Conservation (phyloP, 2,113 vertebrate species). For the Mixornis gularis region DNA sequence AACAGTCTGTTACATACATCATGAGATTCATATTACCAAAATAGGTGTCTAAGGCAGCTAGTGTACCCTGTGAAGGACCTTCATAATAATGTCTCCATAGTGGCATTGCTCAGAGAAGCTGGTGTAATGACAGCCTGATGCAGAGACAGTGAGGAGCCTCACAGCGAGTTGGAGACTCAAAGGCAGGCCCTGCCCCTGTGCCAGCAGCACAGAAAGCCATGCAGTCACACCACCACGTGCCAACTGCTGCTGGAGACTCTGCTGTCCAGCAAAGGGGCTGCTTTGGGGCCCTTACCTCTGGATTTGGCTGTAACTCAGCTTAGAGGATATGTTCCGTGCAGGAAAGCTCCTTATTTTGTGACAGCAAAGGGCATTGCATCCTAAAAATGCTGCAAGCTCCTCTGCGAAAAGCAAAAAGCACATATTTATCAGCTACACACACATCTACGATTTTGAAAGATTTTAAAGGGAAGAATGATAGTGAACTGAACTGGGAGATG, state of each 20-base stretch:
- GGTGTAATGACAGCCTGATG: not conserved
- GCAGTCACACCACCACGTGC: fast-evolving
- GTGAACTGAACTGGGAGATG: not conserved
- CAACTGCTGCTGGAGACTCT: not conserved
- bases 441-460: not conserved
- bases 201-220: not conserved
- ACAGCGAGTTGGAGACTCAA: not conserved
- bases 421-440: not conserved
- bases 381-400: not conserved
- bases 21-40: not conserved
- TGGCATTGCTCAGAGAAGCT: not conserved
- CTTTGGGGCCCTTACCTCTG: not conserved
- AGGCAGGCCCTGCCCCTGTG: not conserved
- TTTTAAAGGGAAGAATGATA: not conserved
- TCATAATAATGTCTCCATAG: not conserved
- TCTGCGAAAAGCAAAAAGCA: not conserved
- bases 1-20: not conserved
- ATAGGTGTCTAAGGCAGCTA: not conserved
- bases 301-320: not conserved
- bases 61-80: not conserved
- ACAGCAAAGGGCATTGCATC: not conserved
- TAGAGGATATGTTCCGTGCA: not conserved
- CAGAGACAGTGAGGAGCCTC: fast-evolving
- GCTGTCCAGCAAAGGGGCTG: not conserved
- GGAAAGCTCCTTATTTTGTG: not conserved